A percentile compares a stretch with the other conserved stretches of the same genome.
These are phyloP conservation scores for Ochropleura leucogaster DNA, from an alignment of 2,888 invertebrate species.

Conservation along the genomic window DNA sequence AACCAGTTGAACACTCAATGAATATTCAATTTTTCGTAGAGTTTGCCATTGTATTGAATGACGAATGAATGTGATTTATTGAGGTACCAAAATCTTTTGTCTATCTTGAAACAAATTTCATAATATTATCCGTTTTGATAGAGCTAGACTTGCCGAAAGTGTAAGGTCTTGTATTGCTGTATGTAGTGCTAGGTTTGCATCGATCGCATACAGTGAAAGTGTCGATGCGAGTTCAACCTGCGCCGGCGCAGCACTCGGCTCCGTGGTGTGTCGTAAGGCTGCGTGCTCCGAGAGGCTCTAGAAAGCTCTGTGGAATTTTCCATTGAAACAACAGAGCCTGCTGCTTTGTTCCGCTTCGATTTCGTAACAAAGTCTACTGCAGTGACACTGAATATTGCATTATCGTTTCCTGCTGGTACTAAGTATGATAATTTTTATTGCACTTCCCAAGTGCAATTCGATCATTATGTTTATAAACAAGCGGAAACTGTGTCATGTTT, in stretches of 20 bases:
- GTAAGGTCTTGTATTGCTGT: conserved; percentile 69
- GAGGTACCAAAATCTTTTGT: neutral
- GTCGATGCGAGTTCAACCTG: conserved; percentile 67
- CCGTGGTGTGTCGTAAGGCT: conserved; percentile 78
- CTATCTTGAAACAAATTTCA: neutral
- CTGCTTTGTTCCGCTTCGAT: conserved; percentile 69
- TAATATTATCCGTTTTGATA: conserved; percentile 44
- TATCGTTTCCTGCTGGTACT: conserved; percentile 57
- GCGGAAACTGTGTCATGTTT: conserved; percentile 59
- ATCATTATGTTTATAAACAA: conserved; percentile 50
- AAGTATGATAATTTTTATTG: conserved; percentile 53
- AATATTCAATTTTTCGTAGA: conserved; percentile 64
- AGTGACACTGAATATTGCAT: conserved; percentile 42
- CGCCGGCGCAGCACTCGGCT: conserved; percentile 60
- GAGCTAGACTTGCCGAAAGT: conserved; percentile 66
- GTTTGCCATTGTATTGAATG: conserved; percentile 62
- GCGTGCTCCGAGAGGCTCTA: conserved; percentile 76
- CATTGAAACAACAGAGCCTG: conserved; percentile 66
- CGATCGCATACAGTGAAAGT: conserved; percentile 84
- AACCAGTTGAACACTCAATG: conserved; percentile 59
- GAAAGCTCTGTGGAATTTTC: conserved; percentile 85
- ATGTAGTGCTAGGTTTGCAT: conserved; percentile 57
- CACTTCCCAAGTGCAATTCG: conserved; percentile 42
- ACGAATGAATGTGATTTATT: conserved; percentile 2
- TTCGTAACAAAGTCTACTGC: conserved; percentile 60